A percentile compares a stretch with the other conserved stretches of the same genome.
Conservation (phyloP, 1,140 invertebrate genomes). For the Diorhabda carinulata region DNA sequence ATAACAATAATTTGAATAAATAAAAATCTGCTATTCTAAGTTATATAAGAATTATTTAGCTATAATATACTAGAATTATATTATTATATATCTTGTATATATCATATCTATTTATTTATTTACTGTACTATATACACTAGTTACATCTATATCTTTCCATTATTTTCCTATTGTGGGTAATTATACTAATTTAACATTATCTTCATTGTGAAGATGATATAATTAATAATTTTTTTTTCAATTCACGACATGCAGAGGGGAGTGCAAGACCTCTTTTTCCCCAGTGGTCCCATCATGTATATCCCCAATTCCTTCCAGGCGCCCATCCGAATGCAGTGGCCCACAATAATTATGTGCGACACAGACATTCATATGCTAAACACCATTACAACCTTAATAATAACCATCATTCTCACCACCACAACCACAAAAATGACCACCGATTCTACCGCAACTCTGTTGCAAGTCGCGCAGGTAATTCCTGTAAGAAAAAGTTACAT, state of each 20-base stretch:
- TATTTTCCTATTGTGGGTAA: not conserved
- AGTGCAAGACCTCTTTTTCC: conserved; percentile 73
- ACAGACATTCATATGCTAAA: conserved; percentile 53
- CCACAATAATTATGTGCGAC: conserved; percentile 57
- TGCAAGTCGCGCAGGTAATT: conserved; percentile 62
- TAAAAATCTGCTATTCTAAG: too few relatives aligned
- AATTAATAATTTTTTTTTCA: conserved; percentile 23
- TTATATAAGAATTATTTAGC: too few relatives aligned
- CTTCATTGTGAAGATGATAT: not conserved
- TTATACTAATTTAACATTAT: conserved; percentile 9
- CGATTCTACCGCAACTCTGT: conserved; percentile 59
- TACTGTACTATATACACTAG: not conserved
- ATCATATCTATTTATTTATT: not conserved
- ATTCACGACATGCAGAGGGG: conserved; percentile 39
- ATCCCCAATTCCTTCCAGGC: conserved; percentile 85
- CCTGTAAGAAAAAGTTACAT: not conserved
- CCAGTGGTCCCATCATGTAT: conserved; percentile 89
- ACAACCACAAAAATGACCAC: conserved; percentile 50
- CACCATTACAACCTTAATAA: conserved; percentile 49
- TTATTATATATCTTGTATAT: not conserved
- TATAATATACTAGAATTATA: too few relatives aligned
- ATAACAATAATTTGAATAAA: too few relatives aligned
- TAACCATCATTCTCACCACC: conserved; percentile 54
- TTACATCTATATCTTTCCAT: not conserved
- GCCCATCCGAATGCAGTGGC: conserved; percentile 69